Conservation (phyloP, 2,797 vertebrate genomes). For the Anguilla obscura region DNA sequence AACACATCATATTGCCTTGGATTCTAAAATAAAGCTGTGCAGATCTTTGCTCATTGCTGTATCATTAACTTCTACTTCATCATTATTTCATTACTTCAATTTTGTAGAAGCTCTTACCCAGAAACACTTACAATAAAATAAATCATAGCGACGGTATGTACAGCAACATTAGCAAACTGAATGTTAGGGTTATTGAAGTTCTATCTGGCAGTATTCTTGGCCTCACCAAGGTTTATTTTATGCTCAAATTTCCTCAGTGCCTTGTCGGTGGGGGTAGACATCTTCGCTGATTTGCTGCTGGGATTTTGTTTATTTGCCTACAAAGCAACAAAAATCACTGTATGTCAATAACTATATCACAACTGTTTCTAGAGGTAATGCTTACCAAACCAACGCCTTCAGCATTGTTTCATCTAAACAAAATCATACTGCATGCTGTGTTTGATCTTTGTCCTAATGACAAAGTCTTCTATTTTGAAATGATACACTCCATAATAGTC, state of each 20-base stretch:
- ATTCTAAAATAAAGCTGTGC: constrained; percentile 19
- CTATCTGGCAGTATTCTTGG: neutral
- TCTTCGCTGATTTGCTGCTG: constrained; percentile 64
- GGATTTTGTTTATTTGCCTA: constrained; percentile 80
- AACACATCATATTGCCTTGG: neutral
- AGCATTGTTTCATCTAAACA: neutral
- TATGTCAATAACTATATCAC: neutral
- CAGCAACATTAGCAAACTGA: neutral
- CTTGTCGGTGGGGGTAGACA: constrained; percentile 85
- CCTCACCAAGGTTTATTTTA: constrained; percentile 93
- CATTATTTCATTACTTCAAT: too few species aligned
- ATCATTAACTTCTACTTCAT: neutral
- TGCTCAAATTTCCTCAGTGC: constrained; percentile 89
- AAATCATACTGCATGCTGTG: neutral
- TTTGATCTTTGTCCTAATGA: neutral
- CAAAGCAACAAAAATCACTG: constrained; percentile 47
- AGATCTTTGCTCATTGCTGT: constrained; percentile 27
- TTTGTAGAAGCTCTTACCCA: neutral
- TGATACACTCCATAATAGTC: neutral
- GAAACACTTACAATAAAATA: neutral
- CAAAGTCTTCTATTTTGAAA: neutral
- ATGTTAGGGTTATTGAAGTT: neutral
- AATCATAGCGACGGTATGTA: neutral
- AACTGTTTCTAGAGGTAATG: neutral
- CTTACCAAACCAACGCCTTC: neutral